Conservation (phyloP, 2,797 vertebrate species). For the Syngnathus rostellatus region DNA sequence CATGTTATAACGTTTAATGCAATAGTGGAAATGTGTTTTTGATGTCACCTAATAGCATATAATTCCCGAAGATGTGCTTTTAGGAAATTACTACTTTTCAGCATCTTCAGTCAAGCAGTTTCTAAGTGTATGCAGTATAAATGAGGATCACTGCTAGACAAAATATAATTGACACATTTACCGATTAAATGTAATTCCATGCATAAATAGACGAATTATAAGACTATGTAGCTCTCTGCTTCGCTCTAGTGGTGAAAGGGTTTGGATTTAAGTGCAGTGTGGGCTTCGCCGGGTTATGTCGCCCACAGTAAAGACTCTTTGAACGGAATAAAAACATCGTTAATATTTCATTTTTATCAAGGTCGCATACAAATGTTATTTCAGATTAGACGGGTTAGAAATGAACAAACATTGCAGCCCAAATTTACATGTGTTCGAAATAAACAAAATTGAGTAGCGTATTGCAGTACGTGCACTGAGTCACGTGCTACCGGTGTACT, state of each 20-base stretch:
- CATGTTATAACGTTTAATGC: no score
- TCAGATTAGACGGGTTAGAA: neutral
- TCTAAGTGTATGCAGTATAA: neutral
- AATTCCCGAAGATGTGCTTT: no score
- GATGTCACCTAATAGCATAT: neutral
- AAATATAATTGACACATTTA: neutral
- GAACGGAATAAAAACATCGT: neutral
- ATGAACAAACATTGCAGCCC: neutral
- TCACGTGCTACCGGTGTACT: neutral
- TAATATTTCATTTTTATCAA: neutral
- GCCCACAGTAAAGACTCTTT: neutral
- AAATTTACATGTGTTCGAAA: neutral
- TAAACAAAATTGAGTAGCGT: neutral
- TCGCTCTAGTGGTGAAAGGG: constrained; percentile 1
- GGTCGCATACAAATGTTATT: neutral
- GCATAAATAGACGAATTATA: neutral
- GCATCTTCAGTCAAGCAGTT: neutral
- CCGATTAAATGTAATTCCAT: neutral
- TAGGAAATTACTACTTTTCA: neutral
- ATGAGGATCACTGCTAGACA: neutral
- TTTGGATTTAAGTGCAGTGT: neutral
- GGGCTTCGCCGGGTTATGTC: neutral
- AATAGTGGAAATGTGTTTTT: neutral
- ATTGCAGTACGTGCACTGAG: neutral
- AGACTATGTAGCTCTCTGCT: neutral